Evolutionary conservation across 2,113 vertebrate species (phyloP), one percentile per base, ranked within the genome.

Genomic region (Albula goreensis): DNA sequence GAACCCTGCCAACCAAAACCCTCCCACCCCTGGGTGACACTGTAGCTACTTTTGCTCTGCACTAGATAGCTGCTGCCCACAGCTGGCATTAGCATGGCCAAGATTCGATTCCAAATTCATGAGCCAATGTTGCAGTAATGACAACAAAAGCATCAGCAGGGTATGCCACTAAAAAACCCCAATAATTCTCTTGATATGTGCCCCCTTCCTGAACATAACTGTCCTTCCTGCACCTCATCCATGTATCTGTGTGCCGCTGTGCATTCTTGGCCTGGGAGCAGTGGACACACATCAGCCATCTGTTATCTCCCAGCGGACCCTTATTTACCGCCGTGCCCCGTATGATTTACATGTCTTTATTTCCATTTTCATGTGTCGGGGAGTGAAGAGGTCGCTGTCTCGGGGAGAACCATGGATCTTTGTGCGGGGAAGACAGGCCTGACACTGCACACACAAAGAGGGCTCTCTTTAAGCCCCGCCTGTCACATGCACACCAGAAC

Each of bases 401-500:
- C 66, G 8, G n/a, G 13, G 66, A 31, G 49, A 5, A 86, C 50
- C 50, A 15, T 81, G 2, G n/a, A 74, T 74, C 63, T 86, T 82
- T 86, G 78, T 81, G 53, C 57, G 9, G 80, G 3, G 85, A 25
- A 41, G 77, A n/a, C 10, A 10, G 4, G 48, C 53, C 83, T 85
- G 50, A 78, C n/a, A 50, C 80, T 10, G n/a, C 19, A 19, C 19
- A 48, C 83, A 94, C 92, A 95, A 94, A 94, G 90, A 90, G 70
- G 70, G 88, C 88, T 87, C 82, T 92, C 89, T 87, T 83, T 86
- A 80, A 74, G 82, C 51, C 83, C 82, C 2, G 60, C 3, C 85
- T 86, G 89, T 91, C 94, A 93, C 92, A 92, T 94, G 94, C 91
- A 89, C 53, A 82, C 22, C 48, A 79, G 51, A 31, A 87, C 91